Evolutionary conservation across 2,113 vertebrate species (phyloP), one percentile per base, ranked within the genome.

Genomic region (Suricata suricatta): DNA sequence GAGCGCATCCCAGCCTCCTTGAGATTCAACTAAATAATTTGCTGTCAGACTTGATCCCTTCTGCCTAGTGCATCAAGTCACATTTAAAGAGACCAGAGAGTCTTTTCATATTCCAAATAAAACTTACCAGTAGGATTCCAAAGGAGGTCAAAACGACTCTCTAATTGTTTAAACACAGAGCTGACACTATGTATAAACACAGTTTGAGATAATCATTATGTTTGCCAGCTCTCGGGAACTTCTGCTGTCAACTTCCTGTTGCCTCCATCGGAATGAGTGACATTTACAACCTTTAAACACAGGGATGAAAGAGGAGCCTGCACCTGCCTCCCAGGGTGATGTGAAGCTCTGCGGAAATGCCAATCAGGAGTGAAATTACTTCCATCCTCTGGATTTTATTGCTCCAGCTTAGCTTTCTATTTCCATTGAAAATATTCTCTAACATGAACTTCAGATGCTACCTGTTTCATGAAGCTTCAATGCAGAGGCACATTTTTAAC

Each of bases 211-310:
- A 23, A 74, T 60, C 33, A 29, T 89, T 84, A 38, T 60, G 90
- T 81, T 31, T 29, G 10, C 31, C 41, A 7, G 80, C 31, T 97
- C 90, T 86, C 2, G 41, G 72, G 35, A 96, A 17, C 50, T 27
- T n/a, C 23, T 80, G 89, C 83, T 93, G 94, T 88, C 88, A 88
- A 15, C 77, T 54, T 74, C 44, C 93, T 90, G 66, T 90, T 93
- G 77, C 52, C 47, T 88, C 52, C 5, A 0, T 66, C 52, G 1
- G 72, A 88, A 12, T 85, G 95, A 97, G 35, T 93, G 97, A 87
- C 90, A 76, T 21, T 52, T 71, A 88, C 72, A 31, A 69, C 82
- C 77, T 77, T 83, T 72, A 69, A 68, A 52, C 11, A 14, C 33
- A 2, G n/a, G 50, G 66, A 83, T 25, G 77, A 74, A 77, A 50